Percentiles rank a stretch among this genome's conserved stretches.
These are phyloP conservation scores for Pheosia gnoma DNA, from an alignment of 2,888 invertebrate genomes.

Conservation along the genomic window DNA sequence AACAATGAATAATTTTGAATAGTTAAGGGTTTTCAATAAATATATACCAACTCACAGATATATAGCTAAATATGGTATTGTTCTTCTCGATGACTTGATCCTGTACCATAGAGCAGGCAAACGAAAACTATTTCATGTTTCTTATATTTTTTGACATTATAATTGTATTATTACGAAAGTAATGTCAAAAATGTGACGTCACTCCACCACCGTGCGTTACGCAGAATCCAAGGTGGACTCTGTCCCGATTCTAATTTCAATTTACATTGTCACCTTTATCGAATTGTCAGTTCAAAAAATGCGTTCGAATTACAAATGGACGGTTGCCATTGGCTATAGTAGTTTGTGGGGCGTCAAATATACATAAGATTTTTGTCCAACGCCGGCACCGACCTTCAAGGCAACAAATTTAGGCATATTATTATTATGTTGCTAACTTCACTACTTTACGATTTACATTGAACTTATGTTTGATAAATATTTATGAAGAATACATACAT, in stretches of 20 bases:
- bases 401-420: slow-evolving; percentile 34
- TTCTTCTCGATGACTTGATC: no score
- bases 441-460: slow-evolving; percentile 11
- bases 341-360: slow-evolving; percentile 34
- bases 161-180: no score
- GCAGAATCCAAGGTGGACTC: background rate
- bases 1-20: no score
- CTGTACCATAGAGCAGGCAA: no score
- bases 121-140: no score
- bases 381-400: slow-evolving; percentile 49
- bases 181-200: no score
- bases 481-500: slow-evolving; percentile 8
- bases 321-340: slow-evolving; percentile 39
- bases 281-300: slow-evolving; percentile 42
- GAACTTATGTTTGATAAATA: slow-evolving; percentile 9
- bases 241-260: background rate
- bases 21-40: no score
- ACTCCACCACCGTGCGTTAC: no score
- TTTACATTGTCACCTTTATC: slow-evolving; percentile 24
- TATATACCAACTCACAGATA: no score
- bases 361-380: slow-evolving; percentile 46
- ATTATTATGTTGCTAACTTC: slow-evolving; percentile 35
- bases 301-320: slow-evolving; percentile 37
- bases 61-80: no score
- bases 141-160: no score